A percentile compares a stretch with the other conserved stretches of the same genome.
Evolutionary conservation across 2,113 vertebrate genomes (phyloP).

Genomic region (Galeopterus variegatus): DNA sequence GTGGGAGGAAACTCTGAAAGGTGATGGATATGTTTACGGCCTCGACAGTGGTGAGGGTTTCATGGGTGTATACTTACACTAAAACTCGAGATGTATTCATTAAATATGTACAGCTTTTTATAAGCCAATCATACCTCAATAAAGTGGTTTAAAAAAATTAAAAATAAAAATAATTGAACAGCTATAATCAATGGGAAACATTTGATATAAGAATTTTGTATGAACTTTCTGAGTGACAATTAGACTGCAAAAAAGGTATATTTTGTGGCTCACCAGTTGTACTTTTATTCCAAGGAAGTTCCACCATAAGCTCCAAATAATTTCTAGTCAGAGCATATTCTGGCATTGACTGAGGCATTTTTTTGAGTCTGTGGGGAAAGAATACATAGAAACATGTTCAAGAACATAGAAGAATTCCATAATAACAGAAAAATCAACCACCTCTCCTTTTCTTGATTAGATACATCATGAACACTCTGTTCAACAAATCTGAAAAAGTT

Average conservation of each 20-base stretch:
- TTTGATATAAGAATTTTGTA: neutral
- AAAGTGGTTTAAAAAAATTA: conserved; percentile 24
- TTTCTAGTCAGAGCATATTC: conserved; percentile 97
- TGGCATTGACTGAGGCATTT: conserved; percentile 99
- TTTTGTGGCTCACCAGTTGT: conserved; percentile 92
- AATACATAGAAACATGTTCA: neutral
- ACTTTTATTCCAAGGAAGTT: conserved; percentile 97
- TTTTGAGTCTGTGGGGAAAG: conserved; percentile 93
- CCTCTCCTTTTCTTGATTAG: neutral
- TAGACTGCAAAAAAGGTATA: neutral
- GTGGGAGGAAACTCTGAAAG: neutral
- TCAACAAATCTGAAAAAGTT: neutral
- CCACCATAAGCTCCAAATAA: conserved; percentile 98
- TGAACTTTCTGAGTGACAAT: neutral
- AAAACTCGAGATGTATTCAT: neutral
- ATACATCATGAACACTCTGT: neutral
- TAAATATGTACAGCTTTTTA: neutral
- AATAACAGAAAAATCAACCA: neutral
- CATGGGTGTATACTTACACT: neutral
- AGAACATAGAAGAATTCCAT: conserved; percentile 12
- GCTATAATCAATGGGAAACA: neutral
- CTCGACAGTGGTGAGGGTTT: neutral
- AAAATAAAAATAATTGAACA: neutral
- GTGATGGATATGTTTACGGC: neutral
- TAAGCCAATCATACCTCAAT: neutral